A percentile compares a stretch with the other conserved stretches of the same genome.
These are phyloP conservation scores for Chromobotia macracanthus DNA, from an alignment of 2,797 vertebrate genomes.

Conservation along the genomic window DNA sequence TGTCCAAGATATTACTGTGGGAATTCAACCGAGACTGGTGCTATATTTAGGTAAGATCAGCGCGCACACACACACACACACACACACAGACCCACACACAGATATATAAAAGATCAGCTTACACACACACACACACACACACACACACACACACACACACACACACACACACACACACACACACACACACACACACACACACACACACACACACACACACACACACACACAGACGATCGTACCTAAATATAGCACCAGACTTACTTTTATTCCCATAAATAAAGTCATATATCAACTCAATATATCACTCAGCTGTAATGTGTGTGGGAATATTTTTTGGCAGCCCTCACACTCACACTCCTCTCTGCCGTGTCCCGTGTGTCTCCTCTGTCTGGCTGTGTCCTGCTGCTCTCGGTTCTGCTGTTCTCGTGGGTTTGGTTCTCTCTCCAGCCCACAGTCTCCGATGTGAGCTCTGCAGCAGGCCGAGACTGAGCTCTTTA, in stretches of 20 bases:
- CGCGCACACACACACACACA: constrained; percentile 9
- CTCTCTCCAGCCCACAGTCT: constrained; percentile 75
- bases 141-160: no score
- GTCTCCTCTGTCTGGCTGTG: constrained; percentile 54
- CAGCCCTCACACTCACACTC: constrained; percentile 79
- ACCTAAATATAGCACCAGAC: no score
- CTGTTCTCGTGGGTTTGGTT: constrained; percentile 70
- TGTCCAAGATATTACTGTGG: background rate
- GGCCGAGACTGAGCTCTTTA: constrained; percentile 75
- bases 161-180: no score
- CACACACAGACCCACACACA: no score
- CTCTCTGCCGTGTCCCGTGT: constrained; percentile 78
- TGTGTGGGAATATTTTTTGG: background rate
- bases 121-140: no score
- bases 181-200: no score
- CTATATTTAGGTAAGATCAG: background rate
- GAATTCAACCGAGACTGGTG: constrained; percentile 2
- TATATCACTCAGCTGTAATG: background rate
- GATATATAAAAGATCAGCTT: no score
- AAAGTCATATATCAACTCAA: no score
- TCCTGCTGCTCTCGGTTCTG: constrained; percentile 63
- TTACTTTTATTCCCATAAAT: no score
- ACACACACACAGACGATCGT: no score
- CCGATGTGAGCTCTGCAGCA: constrained; percentile 73
- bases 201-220: no score